A percentile compares a stretch with the other conserved stretches of the same genome.
These are phyloP conservation scores for Bovichtus diacanthus DNA, from an alignment of 2,797 vertebrate species.

Conservation along the genomic window DNA sequence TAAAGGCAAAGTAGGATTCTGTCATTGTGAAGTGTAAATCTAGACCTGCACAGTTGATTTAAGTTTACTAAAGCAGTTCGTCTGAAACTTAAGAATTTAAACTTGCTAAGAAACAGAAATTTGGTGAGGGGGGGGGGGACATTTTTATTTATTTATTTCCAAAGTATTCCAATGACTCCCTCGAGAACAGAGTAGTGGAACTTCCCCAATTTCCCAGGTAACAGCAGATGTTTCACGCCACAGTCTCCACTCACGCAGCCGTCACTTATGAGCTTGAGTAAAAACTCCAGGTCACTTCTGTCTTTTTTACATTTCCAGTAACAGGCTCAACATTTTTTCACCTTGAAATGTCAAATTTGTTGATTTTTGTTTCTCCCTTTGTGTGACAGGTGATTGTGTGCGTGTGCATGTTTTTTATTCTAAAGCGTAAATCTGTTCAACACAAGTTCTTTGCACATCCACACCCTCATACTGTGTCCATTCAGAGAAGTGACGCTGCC, in stretches of 20 bases:
- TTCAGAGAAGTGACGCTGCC: slow-evolving; percentile 42
- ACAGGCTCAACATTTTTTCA: slow-evolving; percentile 4
- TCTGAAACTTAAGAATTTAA: background rate
- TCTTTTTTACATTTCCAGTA: background rate
- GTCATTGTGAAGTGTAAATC: background rate
- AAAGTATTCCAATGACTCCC: background rate
- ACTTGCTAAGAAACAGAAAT: background rate
- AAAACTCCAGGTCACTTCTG: background rate
- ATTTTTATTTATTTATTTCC: too few species aligned
- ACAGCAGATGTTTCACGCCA: slow-evolving; percentile 4
- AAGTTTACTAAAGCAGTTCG: background rate
- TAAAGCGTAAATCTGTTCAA: slow-evolving; percentile 26
- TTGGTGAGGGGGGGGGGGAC: too few species aligned
- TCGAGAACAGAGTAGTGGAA: background rate
- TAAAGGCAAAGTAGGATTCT: background rate
- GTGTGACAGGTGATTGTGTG: slow-evolving; percentile 38
- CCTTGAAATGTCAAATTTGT: slow-evolving; percentile 5
- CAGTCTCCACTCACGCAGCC: background rate
- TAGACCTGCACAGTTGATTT: background rate
- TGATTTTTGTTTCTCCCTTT: slow-evolving; percentile 3
- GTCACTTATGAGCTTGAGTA: background rate
- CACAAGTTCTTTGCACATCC: slow-evolving; percentile 25
- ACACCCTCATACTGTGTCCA: slow-evolving; percentile 20
- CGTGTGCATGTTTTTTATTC: slow-evolving; percentile 50
- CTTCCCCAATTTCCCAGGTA: slow-evolving; percentile 15